These are phyloP conservation scores for Mormoops blainvillei DNA, from an alignment of 2,113 vertebrate genomes.

Conservation along the genomic window DNA sequence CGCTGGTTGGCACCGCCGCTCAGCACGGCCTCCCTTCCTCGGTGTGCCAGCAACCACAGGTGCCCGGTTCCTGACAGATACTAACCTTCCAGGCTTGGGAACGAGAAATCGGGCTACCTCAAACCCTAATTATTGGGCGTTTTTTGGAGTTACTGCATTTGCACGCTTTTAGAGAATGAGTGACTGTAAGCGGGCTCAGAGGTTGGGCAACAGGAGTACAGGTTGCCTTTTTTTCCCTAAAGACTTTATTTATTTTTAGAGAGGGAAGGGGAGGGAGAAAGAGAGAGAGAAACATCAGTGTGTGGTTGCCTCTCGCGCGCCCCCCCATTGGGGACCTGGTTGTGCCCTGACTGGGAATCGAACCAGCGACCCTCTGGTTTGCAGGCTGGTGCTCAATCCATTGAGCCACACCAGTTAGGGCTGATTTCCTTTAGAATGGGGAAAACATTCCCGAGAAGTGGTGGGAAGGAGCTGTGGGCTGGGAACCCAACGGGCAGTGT, in stretches of 20 bases:
- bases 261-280: too few species aligned
- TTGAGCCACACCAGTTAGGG: too few species aligned
- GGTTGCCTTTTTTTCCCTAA: too few species aligned
- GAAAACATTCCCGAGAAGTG: background rate
- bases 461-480: background rate
- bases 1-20: background rate
- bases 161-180: background rate
- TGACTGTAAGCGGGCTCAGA: background rate
- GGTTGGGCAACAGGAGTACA: too few species aligned
- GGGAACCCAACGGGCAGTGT: background rate
- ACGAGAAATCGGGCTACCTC: background rate
- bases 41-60: rapidly evolving
- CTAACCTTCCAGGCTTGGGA: background rate
- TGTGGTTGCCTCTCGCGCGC: too few species aligned
- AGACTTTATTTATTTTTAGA: too few species aligned
- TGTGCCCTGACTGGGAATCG: too few species aligned
- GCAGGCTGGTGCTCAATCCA: too few species aligned
- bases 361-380: too few species aligned
- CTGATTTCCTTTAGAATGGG: background rate
- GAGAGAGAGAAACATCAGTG: too few species aligned
- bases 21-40: rapidly evolving
- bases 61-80: background rate
- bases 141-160: background rate
- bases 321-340: too few species aligned
- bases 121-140: background rate